Conservation (phyloP, 2,888 invertebrate species). For the Volucella inflata region DNA sequence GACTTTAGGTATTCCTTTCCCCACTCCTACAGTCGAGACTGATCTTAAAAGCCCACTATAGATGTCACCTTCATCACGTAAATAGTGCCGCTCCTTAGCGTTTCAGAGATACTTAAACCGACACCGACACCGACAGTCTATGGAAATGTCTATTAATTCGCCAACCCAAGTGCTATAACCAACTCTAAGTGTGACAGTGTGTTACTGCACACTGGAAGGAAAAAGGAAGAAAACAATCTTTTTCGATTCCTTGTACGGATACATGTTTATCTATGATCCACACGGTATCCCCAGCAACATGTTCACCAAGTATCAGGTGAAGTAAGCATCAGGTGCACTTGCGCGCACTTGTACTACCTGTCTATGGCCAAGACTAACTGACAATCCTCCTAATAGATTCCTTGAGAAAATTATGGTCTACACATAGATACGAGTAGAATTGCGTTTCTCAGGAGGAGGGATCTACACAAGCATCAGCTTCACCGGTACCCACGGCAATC, state of each 20-base stretch:
- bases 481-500: background rate
- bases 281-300: constrained; percentile 54
- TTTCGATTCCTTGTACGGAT: constrained; percentile 58
- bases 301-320: constrained; percentile 57
- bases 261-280: constrained; percentile 65
- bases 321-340: constrained; percentile 24
- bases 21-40: constrained; percentile 1
- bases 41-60: constrained; percentile 34
- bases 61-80: constrained; percentile 55
- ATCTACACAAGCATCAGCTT: constrained; percentile 3
- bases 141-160: constrained; percentile 32
- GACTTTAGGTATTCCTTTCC: constrained; percentile 16
- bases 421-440: constrained; percentile 58
- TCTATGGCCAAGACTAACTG: constrained; percentile 4
- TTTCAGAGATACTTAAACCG: background rate
- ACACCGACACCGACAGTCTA: constrained; percentile 31
- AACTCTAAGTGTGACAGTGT: constrained; percentile 26
- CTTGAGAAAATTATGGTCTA: constrained; percentile 70
- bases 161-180: constrained; percentile 47
- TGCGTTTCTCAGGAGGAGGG: constrained; percentile 54
- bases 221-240: background rate
- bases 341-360: constrained; percentile 18
- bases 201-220: constrained; percentile 2
- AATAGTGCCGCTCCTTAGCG: constrained; percentile 61
- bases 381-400: constrained; percentile 68